Evolutionary conservation across 2,888 invertebrate species (phyloP).

Genomic region (Chaitophorus viminalis): DNA sequence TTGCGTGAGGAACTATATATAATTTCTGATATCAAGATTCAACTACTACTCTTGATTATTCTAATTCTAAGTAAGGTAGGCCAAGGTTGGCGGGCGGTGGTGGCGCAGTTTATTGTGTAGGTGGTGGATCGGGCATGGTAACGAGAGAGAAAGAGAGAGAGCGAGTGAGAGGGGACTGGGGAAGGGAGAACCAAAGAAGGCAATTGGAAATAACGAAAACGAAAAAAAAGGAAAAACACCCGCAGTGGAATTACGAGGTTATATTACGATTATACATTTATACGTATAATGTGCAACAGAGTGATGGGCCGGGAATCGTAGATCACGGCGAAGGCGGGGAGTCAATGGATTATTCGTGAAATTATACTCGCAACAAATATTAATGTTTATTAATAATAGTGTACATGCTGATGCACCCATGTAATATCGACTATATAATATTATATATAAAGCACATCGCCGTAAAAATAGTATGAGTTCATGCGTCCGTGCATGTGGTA

Average conservation of each 20-base stretch:
- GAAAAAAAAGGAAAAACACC: too few relatives aligned
- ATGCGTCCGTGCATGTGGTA: not conserved
- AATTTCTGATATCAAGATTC: constrained; percentile 60
- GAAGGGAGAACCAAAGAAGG: not conserved
- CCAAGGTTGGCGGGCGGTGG: not conserved
- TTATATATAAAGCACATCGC: too few relatives aligned
- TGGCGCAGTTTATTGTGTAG: not conserved
- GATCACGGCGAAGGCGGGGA: not conserved
- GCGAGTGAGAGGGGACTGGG: too few relatives aligned
- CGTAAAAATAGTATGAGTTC: too few relatives aligned
- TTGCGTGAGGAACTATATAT: constrained; percentile 60
- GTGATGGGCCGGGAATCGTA: too few relatives aligned
- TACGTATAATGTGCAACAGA: too few relatives aligned
- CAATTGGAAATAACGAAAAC: constrained; percentile 28
- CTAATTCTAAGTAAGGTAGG: constrained; percentile 28
- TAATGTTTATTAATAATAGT: too few relatives aligned
- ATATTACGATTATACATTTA: too few relatives aligned
- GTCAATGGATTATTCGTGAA: not conserved
- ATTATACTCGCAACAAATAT: not conserved
- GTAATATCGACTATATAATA: too few relatives aligned
- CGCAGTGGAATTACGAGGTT: too few relatives aligned
- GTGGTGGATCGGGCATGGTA: not conserved
- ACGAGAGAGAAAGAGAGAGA: not conserved
- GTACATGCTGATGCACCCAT: too few relatives aligned
- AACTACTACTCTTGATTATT: constrained; percentile 55